These are phyloP conservation scores for Ochropleura plecta DNA, from an alignment of 2,888 invertebrate genomes.

Conservation along the genomic window DNA sequence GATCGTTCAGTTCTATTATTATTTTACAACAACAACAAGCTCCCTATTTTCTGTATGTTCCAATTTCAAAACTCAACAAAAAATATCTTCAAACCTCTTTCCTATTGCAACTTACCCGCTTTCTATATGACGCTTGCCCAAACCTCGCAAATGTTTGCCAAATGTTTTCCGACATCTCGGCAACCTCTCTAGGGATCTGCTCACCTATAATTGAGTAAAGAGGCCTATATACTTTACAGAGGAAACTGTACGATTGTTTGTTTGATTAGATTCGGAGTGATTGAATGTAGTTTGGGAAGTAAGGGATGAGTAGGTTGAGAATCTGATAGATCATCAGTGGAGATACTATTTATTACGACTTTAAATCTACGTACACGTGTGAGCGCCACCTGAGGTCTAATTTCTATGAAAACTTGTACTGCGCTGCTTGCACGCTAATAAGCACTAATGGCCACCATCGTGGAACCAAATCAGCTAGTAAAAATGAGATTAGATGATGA, in stretches of 20 bases:
- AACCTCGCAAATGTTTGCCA: slow-evolving; percentile 22
- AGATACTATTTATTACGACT: neutral
- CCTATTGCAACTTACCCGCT: neutral
- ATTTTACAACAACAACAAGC: no score
- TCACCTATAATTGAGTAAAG: slow-evolving; percentile 49
- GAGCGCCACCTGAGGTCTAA: neutral
- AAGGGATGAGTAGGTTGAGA: neutral
- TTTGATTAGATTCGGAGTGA: slow-evolving; percentile 7
- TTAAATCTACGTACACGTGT: no score
- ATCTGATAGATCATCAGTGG: neutral
- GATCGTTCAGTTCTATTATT: no score
- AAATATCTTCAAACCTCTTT: no score
- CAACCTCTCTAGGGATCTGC: slow-evolving; percentile 34
- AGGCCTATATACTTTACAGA: slow-evolving; percentile 8
- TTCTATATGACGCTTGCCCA: neutral
- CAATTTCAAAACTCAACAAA: no score
- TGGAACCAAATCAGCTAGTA: neutral
- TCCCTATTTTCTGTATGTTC: no score
- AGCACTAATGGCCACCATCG: neutral
- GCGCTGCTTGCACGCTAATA: neutral
- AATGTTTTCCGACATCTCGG: slow-evolving; percentile 48
- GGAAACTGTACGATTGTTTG: slow-evolving; percentile 20
- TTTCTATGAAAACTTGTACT: neutral
- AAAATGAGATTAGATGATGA: neutral
- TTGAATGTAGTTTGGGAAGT: neutral